Evolutionary conservation across 1,140 invertebrate genomes (phyloP).

Genomic region (Drosophila azteca): DNA sequence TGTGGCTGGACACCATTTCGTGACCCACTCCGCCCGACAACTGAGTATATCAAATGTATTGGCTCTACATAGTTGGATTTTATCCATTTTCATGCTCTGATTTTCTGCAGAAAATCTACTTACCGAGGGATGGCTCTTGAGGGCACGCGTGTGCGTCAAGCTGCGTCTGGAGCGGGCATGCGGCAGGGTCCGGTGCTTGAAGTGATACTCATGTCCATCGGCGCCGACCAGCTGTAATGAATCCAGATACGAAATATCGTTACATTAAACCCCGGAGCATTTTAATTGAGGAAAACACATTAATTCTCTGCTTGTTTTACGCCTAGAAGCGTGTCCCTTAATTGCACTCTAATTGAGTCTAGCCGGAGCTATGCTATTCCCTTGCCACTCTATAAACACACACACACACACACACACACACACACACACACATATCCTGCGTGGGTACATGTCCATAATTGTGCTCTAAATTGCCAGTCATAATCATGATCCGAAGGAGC

Average conservation of each 20-base stretch:
- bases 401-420: too few species aligned
- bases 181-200: slow-evolving; percentile 94
- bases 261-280: slow-evolving; percentile 55
- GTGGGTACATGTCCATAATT: slow-evolving; percentile 54
- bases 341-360: slow-evolving; percentile 74
- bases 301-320: slow-evolving; percentile 52
- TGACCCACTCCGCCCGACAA: too few species aligned
- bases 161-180: slow-evolving; percentile 92
- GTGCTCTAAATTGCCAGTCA: slow-evolving; percentile 73
- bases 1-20: slow-evolving; percentile 17
- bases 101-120: slow-evolving; percentile 84
- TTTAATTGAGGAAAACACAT: slow-evolving; percentile 74
- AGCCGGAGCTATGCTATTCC: slow-evolving; percentile 18
- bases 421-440: background rate
- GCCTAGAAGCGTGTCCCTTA: slow-evolving; percentile 54
- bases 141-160: slow-evolving; percentile 91
- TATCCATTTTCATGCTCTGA: slow-evolving; percentile 16
- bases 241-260: slow-evolving; percentile 31
- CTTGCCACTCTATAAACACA: background rate
- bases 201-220: slow-evolving; percentile 95
- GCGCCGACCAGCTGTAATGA: slow-evolving; percentile 88
- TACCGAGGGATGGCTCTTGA: slow-evolving; percentile 96
- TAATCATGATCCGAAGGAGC: slow-evolving; percentile 49
- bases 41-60: slow-evolving; percentile 1
- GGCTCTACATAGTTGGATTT: background rate